Evolutionary conservation across 2,113 vertebrate species (phyloP), one percentile per base, ranked within the genome.

Genomic region (Trachemys scripta): DNA sequence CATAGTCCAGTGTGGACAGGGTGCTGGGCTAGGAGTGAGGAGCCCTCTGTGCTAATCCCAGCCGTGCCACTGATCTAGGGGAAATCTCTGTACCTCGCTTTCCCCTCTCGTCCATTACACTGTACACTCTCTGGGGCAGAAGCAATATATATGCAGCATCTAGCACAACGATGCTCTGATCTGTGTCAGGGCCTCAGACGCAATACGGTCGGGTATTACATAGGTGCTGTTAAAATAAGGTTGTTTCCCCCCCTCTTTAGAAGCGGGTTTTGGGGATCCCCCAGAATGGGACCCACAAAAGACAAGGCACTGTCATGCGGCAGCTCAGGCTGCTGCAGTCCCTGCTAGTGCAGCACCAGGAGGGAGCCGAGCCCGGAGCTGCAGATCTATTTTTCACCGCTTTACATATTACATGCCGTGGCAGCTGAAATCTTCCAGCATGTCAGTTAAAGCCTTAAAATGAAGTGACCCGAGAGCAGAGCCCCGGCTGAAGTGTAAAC

Each of bases 331-430:
- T n/a, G 22, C 49, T 47, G 25, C 22, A 5, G 25, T 47, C 7
- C 20, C n/a, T 14, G 24, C 50, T 0, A 2, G 31, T 0, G 12
- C 85, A 56, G 29, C 31, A 79, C 81, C 0, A 1, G n/a, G 16
- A 35, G 65, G 53, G 13, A 86, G 38, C 85, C 22, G 0, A 31
- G 80, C 7, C 31, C 8, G 4, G 51, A 3, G 38, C 16, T 57
- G 4, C 2, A 5, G 16, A 8, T 17, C 54, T 38, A 12, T 76
- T 76, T 76, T 25, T 45, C 72, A 76, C 42, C 14, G 72, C 24
- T 76, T 76, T 76, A 10, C 65, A 69, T n/a, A n/a, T n/a, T n/a
- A 35, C 72, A 24, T 27, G 10, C 72, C 45, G 24, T 25, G 24
- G 72, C 42, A 27, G 38, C 42, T 12, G 24, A 56, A 45, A 47